Percentiles rank a stretch among this genome's conserved stretches.
phyloP scores from a whole-genome alignment of 1,140 invertebrate genomes.

The Ganaspis sp. region DNA sequence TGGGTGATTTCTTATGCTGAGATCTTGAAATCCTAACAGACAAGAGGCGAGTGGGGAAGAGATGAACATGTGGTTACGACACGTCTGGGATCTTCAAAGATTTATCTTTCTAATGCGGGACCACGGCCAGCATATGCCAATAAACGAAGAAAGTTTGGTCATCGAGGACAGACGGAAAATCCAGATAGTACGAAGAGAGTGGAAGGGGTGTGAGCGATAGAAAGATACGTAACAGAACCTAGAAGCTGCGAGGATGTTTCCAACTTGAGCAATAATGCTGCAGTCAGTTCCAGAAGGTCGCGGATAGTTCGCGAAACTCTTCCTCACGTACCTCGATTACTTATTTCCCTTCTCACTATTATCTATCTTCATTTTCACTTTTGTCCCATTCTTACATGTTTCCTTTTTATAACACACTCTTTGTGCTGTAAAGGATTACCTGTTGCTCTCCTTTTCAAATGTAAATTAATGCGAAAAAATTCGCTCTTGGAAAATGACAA shows the following conservation, averaged over 20 bases:
- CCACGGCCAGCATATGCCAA: constrained; percentile 46
- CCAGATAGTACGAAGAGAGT: constrained; percentile 39
- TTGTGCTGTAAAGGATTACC: no score
- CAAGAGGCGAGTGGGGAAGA: neutral
- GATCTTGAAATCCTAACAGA: constrained; percentile 25
- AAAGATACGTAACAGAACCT: constrained; percentile 54
- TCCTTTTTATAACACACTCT: no score
- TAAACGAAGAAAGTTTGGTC: constrained; percentile 58
- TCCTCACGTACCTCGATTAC: constrained; percentile 33
- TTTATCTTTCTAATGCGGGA: constrained; percentile 37
- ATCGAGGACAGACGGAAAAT: constrained; percentile 51
- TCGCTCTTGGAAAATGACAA: no score
- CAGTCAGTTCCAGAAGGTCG: constrained; percentile 62
- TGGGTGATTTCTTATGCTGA: neutral
- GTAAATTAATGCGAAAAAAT: no score
- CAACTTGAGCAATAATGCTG: constrained; percentile 69
- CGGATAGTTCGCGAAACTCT: constrained; percentile 62
- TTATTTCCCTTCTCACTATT: neutral
- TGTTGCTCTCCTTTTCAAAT: no score
- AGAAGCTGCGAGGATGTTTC: constrained; percentile 58
- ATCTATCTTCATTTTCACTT: no score
- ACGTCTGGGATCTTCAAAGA: constrained; percentile 29
- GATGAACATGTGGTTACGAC: constrained; percentile 35
- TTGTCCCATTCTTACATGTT: no score
- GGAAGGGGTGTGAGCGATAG: constrained; percentile 43